phyloP scores from a whole-genome alignment of 2,113 vertebrate species.

The Irena cyanogastra region DNA sequence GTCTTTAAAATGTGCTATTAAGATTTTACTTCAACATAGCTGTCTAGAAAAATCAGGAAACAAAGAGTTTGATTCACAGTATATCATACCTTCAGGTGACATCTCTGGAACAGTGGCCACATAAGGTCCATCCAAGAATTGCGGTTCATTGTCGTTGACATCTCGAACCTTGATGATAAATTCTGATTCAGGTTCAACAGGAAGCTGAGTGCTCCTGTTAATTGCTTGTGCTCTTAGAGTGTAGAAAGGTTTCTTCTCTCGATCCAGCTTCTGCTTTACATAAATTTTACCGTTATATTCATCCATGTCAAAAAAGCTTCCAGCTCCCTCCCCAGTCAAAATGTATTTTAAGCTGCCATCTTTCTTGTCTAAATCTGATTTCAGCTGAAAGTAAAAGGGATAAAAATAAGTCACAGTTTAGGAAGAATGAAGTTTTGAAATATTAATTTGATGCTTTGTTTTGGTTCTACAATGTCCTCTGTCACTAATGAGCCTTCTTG shows the following conservation, averaged over 20 bases:
- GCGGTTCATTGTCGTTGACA: conserved; percentile 88
- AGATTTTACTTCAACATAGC: not conserved
- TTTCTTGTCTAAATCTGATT: conserved; percentile 81
- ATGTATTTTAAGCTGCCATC: conserved; percentile 77
- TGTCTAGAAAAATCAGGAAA: not conserved
- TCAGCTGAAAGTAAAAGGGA: conserved; percentile 73
- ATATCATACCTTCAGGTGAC: conserved; percentile 82
- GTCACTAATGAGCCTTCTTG: not conserved
- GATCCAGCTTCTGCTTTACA: conserved; percentile 77
- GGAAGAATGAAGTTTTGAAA: not conserved
- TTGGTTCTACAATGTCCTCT: not conserved
- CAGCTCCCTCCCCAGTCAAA: conserved; percentile 83
- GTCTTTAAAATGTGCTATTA: not conserved
- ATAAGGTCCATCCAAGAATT: conserved; percentile 89
- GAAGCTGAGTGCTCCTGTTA: conserved; percentile 71
- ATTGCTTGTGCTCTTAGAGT: conserved; percentile 82
- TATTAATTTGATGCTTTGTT: not conserved
- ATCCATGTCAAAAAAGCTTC: conserved; percentile 79
- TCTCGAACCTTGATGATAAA: conserved; percentile 91
- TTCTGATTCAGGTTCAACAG: conserved; percentile 86
- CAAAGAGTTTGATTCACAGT: not conserved
- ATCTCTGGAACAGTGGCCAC: conserved; percentile 88
- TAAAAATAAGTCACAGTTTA: not conserved
- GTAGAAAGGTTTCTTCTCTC: conserved; percentile 86
- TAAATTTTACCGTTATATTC: conserved; percentile 79